Evolutionary conservation across 2,888 invertebrate genomes (phyloP).

Genomic region (Papilio gigon): DNA sequence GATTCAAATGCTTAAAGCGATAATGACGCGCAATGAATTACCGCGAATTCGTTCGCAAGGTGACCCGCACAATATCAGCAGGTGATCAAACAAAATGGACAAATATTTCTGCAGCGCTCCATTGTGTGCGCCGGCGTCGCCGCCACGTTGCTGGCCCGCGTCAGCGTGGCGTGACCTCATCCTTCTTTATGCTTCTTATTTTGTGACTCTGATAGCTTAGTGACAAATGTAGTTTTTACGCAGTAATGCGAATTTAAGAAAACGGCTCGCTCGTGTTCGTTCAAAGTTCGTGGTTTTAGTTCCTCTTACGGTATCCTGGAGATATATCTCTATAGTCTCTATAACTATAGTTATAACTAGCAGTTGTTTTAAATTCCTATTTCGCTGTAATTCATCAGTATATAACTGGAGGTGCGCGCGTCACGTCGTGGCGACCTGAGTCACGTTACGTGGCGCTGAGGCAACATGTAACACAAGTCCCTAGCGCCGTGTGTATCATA

Average conservation of each 20-base stretch:
- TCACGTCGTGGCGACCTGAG: too few relatives aligned
- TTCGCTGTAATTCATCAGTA: too few relatives aligned
- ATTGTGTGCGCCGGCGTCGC: too few relatives aligned
- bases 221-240: neutral
- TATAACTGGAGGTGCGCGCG: too few relatives aligned
- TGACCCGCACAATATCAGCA: slow-evolving; percentile 24
- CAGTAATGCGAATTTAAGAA: neutral
- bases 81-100: slow-evolving; percentile 26
- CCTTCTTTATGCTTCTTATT: neutral
- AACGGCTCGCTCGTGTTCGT: too few relatives aligned
- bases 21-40: slow-evolving; percentile 31
- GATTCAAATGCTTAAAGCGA: slow-evolving; percentile 28
- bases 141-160: neutral
- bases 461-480: slow-evolving; percentile 20
- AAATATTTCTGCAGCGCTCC: slow-evolving; percentile 11
- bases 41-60: slow-evolving; percentile 28
- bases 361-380: too few relatives aligned
- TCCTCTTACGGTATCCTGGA: too few relatives aligned
- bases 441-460: neutral
- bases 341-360: too few relatives aligned
- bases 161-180: neutral
- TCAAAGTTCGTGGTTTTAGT: too few relatives aligned
- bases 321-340: too few relatives aligned
- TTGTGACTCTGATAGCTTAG: neutral
- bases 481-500: neutral